These are phyloP conservation scores for Rachycentron canadum DNA, from an alignment of 2,797 vertebrate genomes.

Conservation along the genomic window DNA sequence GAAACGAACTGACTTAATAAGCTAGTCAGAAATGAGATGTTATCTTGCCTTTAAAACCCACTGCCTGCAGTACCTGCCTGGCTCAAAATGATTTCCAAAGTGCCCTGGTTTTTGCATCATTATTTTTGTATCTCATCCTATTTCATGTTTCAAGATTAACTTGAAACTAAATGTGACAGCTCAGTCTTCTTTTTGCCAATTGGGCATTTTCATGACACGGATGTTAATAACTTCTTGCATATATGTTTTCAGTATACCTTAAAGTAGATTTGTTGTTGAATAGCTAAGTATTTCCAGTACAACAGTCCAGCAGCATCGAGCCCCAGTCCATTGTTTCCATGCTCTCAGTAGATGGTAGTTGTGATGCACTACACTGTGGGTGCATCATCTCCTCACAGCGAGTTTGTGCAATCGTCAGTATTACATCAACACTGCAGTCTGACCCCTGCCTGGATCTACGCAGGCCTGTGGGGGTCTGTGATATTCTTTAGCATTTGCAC, in stretches of 20 bases:
- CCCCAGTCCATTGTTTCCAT: not conserved
- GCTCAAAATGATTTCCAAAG: not conserved
- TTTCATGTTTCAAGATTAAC: not conserved
- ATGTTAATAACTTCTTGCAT: not conserved
- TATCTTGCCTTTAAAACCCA: constrained; percentile 36
- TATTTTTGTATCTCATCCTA: not conserved
- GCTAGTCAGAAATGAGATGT: not conserved
- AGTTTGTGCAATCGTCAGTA: not conserved
- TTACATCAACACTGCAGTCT: not conserved
- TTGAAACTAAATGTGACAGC: not conserved
- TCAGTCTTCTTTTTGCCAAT: not conserved
- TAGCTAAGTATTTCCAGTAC: not conserved
- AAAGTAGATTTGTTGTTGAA: not conserved
- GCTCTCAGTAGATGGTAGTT: not conserved
- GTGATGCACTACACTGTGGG: not conserved
- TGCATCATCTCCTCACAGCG: not conserved
- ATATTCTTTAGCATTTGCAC: not conserved
- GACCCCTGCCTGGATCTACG: not conserved
- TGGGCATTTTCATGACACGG: not conserved
- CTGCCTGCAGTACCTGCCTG: constrained; percentile 10
- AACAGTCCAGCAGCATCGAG: not conserved
- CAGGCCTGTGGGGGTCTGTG: not conserved
- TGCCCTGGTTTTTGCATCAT: not conserved
- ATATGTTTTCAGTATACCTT: not conserved
- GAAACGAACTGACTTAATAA: constrained; percentile 1